Conservation (phyloP, 2,113 vertebrate genomes). For the cat (Felis catus) region F.catus_Fca126_mat1.0 CM031416.1:137560501-137561000, state of each 20-base stretch:
- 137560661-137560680: not conserved
- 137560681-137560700: not conserved
- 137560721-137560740: not conserved
- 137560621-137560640: not conserved
- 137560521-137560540: not conserved
- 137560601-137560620: not conserved
- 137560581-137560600: not conserved
- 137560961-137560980: not conserved
- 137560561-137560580: constrained; percentile 10
- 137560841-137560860: not conserved
- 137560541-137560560: constrained; percentile 13
- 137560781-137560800: not conserved
- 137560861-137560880: not conserved
- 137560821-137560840: not conserved
- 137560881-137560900: not conserved
- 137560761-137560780: not conserved
- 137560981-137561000: not conserved
- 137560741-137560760: not conserved
- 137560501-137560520: not conserved
- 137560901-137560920: not conserved
- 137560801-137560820: not conserved
- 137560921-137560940: not conserved
- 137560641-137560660: not conserved
- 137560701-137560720: too few relatives aligned
- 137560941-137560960: not conserved